These are phyloP conservation scores for Amblyopsis rosae DNA, from an alignment of 2,113 vertebrate genomes.

Conservation along the genomic window DNA sequence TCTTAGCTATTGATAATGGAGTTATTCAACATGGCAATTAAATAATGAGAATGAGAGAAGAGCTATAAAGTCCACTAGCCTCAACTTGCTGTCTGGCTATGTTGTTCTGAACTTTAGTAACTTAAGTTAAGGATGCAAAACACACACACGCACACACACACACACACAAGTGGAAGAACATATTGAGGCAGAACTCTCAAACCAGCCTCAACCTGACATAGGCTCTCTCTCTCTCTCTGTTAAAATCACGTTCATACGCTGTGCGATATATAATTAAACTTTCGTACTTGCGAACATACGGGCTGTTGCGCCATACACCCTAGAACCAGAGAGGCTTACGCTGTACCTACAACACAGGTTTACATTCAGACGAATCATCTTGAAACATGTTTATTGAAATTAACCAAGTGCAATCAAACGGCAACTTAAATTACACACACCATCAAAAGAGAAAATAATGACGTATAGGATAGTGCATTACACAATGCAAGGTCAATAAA, in stretches of 20 bases:
- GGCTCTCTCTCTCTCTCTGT: background rate
- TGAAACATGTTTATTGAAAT: slow-evolving; percentile 59
- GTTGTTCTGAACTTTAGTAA: no score
- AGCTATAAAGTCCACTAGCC: no score
- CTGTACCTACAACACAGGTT: background rate
- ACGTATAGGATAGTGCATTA: slow-evolving; percentile 36
- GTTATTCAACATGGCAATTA: background rate
- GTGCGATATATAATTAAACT: background rate
- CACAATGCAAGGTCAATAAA: slow-evolving; percentile 42
- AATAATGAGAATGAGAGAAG: background rate
- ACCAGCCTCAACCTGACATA: background rate
- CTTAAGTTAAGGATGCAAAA: no score
- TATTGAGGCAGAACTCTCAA: background rate
- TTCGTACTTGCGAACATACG: background rate
- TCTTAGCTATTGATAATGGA: no score
- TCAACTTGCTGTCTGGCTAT: no score
- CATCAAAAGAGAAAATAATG: slow-evolving; percentile 19
- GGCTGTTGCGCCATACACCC: background rate
- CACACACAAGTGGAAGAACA: no score
- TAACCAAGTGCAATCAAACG: slow-evolving; percentile 33
- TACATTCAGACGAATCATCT: slow-evolving; percentile 1
- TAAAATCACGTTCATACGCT: background rate
- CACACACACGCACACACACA: no score
- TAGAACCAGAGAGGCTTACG: background rate
- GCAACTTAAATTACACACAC: slow-evolving; percentile 27